These are phyloP conservation scores for Ceratina australensis DNA, from an alignment of 1,140 invertebrate genomes.

Conservation along the genomic window DNA sequence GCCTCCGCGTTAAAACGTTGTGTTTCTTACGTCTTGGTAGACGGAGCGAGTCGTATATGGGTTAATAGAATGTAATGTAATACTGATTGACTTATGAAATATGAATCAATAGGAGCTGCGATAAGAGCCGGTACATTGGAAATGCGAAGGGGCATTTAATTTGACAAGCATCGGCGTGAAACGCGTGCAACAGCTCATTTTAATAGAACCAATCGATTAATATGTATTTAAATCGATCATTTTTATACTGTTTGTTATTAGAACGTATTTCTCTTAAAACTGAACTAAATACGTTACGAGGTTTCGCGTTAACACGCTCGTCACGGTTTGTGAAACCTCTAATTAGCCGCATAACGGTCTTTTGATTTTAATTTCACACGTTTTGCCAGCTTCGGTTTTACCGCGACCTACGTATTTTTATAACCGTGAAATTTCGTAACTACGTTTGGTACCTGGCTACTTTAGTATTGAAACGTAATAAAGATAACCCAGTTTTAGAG, in stretches of 20 bases:
- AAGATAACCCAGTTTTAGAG: background rate
- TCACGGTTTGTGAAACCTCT: slow-evolving; percentile 14
- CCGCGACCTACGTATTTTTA: slow-evolving; percentile 9
- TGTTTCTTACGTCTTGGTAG: too few species aligned
- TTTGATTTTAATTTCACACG: slow-evolving; percentile 21
- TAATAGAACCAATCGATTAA: too few species aligned
- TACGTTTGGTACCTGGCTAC: background rate
- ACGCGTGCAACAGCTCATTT: too few species aligned
- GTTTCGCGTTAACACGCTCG: background rate
- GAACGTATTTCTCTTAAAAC: background rate
- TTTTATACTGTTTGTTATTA: too few species aligned
- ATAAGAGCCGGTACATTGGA: too few species aligned
- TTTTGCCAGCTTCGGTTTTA: slow-evolving; percentile 8
- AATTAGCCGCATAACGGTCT: slow-evolving; percentile 27
- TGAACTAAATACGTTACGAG: background rate
- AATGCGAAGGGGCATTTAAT: too few species aligned
- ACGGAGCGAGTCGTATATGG: background rate
- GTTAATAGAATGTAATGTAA: background rate
- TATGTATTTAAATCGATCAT: too few species aligned
- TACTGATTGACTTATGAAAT: background rate
- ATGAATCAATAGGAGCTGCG: too few species aligned
- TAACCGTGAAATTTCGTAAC: slow-evolving; percentile 18
- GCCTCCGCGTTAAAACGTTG: too few species aligned
- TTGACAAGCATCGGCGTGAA: too few species aligned
- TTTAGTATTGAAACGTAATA: background rate